Conservation (phyloP, 2,113 vertebrate species). For the Megaleporinus macrocephalus region DNA sequence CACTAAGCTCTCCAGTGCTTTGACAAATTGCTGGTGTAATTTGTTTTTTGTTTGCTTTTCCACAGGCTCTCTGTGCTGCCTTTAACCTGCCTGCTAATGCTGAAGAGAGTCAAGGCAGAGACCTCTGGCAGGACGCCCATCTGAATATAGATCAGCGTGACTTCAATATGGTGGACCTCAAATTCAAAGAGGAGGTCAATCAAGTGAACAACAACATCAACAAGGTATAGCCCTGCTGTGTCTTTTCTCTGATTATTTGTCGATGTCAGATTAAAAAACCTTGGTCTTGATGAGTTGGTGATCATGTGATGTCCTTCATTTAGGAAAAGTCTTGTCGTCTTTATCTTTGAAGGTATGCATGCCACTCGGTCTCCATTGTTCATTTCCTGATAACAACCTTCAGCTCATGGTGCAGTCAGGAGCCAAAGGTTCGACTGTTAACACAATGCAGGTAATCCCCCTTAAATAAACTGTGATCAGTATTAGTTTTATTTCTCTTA, state of each 20-base stretch:
- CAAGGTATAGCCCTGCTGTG: conserved; percentile 80
- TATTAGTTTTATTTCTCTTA: not conserved
- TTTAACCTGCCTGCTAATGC: conserved; percentile 83
- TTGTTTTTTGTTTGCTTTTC: not conserved
- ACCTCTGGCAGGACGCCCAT: conserved; percentile 94
- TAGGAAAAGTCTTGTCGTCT: not conserved
- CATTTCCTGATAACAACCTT: conserved; percentile 96
- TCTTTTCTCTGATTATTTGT: not conserved
- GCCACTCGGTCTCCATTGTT: conserved; percentile 90
- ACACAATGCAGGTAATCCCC: conserved; percentile 92
- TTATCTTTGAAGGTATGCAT: conserved; percentile 85
- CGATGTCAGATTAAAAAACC: too few species aligned
- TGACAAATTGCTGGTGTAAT: not conserved
- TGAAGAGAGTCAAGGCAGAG: conserved; percentile 75
- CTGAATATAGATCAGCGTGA: conserved; percentile 92
- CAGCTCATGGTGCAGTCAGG: conserved; percentile 98
- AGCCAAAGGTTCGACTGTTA: conserved; percentile 97
- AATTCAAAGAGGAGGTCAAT: conserved; percentile 96
- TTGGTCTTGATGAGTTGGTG: too few species aligned
- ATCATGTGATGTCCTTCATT: not conserved
- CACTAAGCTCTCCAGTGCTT: not conserved
- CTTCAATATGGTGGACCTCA: conserved; percentile 92
- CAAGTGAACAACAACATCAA: conserved; percentile 94
- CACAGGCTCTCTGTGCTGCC: conserved; percentile 86
- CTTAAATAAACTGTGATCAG: not conserved